Percentiles rank a stretch among this genome's conserved stretches.
Evolutionary conservation across 2,797 vertebrate genomes (phyloP).

Genomic region (Spizella passerina): DNA sequence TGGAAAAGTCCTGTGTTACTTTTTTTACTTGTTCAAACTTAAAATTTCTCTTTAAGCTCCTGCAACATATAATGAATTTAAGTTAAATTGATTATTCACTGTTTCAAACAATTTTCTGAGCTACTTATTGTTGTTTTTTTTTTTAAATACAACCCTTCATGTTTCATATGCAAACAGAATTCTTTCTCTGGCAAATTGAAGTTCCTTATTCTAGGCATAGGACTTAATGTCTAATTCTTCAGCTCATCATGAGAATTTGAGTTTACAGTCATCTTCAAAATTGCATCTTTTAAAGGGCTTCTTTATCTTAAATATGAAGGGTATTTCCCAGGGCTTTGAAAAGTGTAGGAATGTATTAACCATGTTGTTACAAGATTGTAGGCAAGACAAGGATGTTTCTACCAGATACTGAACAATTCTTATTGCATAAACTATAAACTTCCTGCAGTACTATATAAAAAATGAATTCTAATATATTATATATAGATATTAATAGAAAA

Average conservation of each 20-base stretch:
- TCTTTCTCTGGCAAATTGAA: neutral
- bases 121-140: rapidly evolving
- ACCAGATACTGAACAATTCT: neutral
- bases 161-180: neutral
- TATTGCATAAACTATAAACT: neutral
- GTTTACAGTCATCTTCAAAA: neutral
- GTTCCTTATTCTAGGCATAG: neutral
- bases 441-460: neutral
- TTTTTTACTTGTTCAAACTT: neutral
- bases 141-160: neutral
- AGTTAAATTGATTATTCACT: neutral
- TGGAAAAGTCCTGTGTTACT: neutral
- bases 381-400: neutral
- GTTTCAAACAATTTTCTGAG: neutral
- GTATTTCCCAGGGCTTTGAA: neutral
- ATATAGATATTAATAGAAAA: neutral
- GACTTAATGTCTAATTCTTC: neutral
- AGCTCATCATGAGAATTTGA: neutral
- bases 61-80: neutral
- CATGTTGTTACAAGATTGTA: neutral
- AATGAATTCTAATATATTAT: neutral
- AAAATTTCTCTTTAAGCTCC: neutral
- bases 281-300: neutral
- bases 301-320: neutral
- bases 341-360: neutral